These are phyloP conservation scores for Drosophila kohkoa DNA, from an alignment of 1,140 invertebrate genomes.

Conservation along the genomic window DNA sequence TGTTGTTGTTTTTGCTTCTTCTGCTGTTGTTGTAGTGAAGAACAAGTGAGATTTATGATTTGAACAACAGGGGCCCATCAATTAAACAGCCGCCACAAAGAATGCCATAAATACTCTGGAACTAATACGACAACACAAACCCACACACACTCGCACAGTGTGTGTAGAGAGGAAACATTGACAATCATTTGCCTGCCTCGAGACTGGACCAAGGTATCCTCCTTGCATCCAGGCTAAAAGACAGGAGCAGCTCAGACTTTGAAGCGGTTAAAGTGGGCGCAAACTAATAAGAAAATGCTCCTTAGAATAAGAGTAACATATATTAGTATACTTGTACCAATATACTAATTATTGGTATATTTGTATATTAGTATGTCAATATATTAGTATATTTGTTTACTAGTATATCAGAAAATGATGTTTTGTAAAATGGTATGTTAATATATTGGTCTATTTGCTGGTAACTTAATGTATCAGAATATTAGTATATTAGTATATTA, in stretches of 20 bases:
- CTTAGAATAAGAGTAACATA: no score
- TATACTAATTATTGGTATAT: no score
- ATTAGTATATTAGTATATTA: no score
- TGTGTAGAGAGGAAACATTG: constrained; percentile 11
- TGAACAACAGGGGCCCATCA: constrained; percentile 40
- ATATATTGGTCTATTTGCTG: no score
- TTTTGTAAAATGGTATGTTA: no score
- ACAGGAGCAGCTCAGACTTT: constrained; percentile 25
- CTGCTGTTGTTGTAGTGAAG: not conserved
- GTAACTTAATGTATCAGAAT: no score
- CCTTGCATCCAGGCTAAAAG: not conserved
- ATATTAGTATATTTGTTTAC: no score
- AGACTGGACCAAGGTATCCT: constrained; percentile 1
- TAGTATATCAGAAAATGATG: no score
- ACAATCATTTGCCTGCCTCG: constrained; percentile 50
- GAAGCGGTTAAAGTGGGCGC: not conserved
- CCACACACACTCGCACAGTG: not conserved
- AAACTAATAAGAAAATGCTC: not conserved
- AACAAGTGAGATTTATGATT: constrained; percentile 58
- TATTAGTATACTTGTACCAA: no score
- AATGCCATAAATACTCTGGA: constrained; percentile 29
- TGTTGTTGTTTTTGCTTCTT: not conserved
- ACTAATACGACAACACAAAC: constrained; percentile 12
- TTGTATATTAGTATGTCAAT: no score
- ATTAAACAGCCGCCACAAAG: constrained; percentile 46